These are phyloP conservation scores for Sepiola atlantica DNA, from an alignment of 2,888 invertebrate genomes.

Conservation along the genomic window DNA sequence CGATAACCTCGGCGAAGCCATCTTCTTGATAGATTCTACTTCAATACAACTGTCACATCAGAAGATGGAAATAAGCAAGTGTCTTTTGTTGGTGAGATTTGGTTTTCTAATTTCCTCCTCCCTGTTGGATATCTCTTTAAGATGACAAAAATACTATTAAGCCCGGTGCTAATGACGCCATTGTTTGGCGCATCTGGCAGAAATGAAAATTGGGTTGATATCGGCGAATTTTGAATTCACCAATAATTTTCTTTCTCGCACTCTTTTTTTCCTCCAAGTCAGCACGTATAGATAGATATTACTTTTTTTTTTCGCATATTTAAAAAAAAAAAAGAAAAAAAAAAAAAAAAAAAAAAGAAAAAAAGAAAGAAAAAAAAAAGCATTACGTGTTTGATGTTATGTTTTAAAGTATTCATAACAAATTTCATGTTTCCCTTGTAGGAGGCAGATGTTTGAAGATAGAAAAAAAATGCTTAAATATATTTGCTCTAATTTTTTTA, in stretches of 20 bases:
- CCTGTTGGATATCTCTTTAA: constrained; percentile 32
- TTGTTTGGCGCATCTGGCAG: constrained; percentile 11
- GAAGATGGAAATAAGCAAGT: not conserved
- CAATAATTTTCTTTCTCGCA: not conserved
- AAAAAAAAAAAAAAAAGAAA: no score
- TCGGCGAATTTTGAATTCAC: not conserved
- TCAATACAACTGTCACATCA: not conserved
- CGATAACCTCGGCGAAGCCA: not conserved
- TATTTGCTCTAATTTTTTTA: not conserved
- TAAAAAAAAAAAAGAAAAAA: no score
- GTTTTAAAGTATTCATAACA: not conserved
- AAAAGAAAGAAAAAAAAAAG: no score
- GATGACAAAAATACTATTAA: constrained; percentile 12
- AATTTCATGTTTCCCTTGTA: not conserved
- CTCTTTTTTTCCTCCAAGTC: not conserved
- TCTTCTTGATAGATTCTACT: constrained; percentile 21
- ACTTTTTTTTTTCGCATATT: not conserved
- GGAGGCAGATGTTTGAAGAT: not conserved
- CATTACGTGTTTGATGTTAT: not conserved
- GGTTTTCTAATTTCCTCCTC: constrained; percentile 13
- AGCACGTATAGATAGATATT: not conserved
- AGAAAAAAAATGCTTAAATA: not conserved
- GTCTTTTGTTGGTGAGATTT: constrained; percentile 32
- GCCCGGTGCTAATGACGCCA: not conserved
- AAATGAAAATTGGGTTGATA: constrained; percentile 8